Evolutionary conservation across 1,140 invertebrate genomes (phyloP).

Genomic region (Pseudoatta argentina): DNA sequence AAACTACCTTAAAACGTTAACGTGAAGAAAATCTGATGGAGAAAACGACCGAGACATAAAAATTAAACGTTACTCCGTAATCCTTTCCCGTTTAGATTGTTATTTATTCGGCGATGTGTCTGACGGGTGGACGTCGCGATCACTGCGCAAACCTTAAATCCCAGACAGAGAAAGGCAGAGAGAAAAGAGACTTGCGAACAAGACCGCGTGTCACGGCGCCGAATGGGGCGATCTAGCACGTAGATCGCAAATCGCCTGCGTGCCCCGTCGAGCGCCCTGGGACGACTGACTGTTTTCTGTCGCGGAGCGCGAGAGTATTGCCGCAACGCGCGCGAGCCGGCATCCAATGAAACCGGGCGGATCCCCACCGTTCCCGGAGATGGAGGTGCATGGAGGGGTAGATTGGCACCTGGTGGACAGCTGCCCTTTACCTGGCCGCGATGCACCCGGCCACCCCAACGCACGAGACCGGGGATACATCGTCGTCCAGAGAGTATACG

Average conservation of each 20-base stretch:
- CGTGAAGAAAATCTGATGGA: not conserved
- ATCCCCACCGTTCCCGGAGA: conserved; percentile 56
- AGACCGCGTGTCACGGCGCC: conserved; percentile 69
- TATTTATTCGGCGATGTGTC: not conserved
- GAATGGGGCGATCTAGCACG: conserved; percentile 35
- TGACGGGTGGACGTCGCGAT: not conserved
- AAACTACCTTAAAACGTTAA: not conserved
- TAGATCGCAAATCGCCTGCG: conserved; percentile 42
- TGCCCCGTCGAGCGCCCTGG: conserved; percentile 77
- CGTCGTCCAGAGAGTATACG: conserved; percentile 61
- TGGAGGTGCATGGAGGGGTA: conserved; percentile 61
- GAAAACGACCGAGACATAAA: not conserved
- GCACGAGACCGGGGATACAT: conserved; percentile 62
- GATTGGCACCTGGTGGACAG: conserved; percentile 82
- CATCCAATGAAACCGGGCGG: conserved; percentile 75
- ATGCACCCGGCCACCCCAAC: conserved; percentile 79
- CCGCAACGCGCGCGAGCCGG: conserved; percentile 83
- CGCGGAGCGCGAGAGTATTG: conserved; percentile 78
- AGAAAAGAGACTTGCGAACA: not conserved
- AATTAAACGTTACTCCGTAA: not conserved
- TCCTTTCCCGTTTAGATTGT: conserved; percentile 15
- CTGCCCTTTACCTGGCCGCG: conserved; percentile 82
- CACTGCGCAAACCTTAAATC: conserved; percentile 6
- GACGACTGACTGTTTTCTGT: conserved; percentile 80
- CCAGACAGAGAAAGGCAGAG: not conserved